A percentile compares a stretch with the other conserved stretches of the same genome.
Conservation (phyloP, 2,797 vertebrate species). For the Siniperca scherzeri region DNA sequence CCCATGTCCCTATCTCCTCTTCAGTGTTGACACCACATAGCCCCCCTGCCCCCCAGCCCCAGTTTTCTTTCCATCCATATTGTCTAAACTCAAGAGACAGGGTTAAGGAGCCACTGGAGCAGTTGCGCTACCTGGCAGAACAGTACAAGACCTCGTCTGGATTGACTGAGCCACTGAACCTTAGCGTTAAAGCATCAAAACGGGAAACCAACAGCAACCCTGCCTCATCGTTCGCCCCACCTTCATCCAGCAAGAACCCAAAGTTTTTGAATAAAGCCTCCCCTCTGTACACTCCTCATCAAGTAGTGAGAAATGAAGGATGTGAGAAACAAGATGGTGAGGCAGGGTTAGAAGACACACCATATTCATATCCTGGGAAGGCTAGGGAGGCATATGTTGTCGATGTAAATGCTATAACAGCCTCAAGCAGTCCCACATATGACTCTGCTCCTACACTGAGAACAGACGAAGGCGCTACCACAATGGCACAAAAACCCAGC, state of each 20-base stretch:
- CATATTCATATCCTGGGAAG: neutral
- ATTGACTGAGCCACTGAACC: constrained; percentile 82
- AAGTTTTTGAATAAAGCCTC: constrained; percentile 85
- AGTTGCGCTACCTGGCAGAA: constrained; percentile 81
- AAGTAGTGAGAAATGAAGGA: constrained; percentile 31
- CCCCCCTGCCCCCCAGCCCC: constrained; percentile 22
- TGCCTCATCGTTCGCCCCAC: constrained; percentile 78
- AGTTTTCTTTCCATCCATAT: constrained; percentile 1
- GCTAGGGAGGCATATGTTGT: constrained; percentile 17
- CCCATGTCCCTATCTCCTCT: constrained; percentile 49
- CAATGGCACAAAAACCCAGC: neutral
- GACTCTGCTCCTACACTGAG: constrained; percentile 10
- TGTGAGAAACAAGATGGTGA: constrained; percentile 40
- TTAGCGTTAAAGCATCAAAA: constrained; percentile 71
- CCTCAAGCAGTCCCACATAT: constrained; percentile 18
- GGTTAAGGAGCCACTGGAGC: constrained; percentile 69
- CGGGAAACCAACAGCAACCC: constrained; percentile 50
- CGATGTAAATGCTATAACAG: constrained; percentile 15
- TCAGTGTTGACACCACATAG: constrained; percentile 24
- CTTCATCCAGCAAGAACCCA: constrained; percentile 74
- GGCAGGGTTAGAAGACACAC: neutral
- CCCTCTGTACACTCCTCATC: constrained; percentile 71
- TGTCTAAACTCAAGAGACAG: constrained; percentile 22
- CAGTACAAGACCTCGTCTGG: constrained; percentile 78
- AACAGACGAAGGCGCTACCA: neutral